Conservation (phyloP, 2,888 invertebrate species). For the Parnassius smintheus region DNA sequence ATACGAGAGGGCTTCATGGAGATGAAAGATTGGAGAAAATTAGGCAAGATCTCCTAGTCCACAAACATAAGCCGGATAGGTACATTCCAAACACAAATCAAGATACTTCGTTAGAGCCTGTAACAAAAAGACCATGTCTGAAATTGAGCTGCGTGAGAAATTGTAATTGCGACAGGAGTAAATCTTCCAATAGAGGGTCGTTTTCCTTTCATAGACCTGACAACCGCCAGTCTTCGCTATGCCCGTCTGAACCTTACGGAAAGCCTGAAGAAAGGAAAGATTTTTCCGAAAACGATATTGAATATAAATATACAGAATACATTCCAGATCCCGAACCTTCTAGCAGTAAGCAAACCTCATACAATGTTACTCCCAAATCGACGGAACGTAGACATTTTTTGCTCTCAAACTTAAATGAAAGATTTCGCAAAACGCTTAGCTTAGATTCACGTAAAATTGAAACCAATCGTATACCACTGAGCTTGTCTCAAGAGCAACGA, state of each 20-base stretch:
- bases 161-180: slow-evolving; percentile 68
- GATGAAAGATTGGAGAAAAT: slow-evolving; percentile 74
- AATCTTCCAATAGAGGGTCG: slow-evolving; percentile 64
- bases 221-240: slow-evolving; percentile 54
- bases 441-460: slow-evolving; percentile 73
- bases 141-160: slow-evolving; percentile 65
- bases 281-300: slow-evolving; percentile 70
- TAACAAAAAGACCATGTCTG: slow-evolving; percentile 52
- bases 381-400: slow-evolving; percentile 68
- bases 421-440: slow-evolving; percentile 75
- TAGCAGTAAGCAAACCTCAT: slow-evolving; percentile 68
- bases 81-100: slow-evolving; percentile 67
- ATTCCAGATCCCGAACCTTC: slow-evolving; percentile 68
- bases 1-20: slow-evolving; percentile 69
- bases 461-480: slow-evolving; percentile 60
- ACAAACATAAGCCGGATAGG: slow-evolving; percentile 67
- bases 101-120: slow-evolving; percentile 59
- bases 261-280: slow-evolving; percentile 50
- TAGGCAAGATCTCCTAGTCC: slow-evolving; percentile 67
- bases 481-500: slow-evolving; percentile 59
- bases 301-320: slow-evolving; percentile 74
- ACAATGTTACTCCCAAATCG: slow-evolving; percentile 73
- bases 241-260: slow-evolving; percentile 57
- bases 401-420: slow-evolving; percentile 70
- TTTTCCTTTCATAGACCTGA: slow-evolving; percentile 71